phyloP scores from a whole-genome alignment of 2,797 vertebrate genomes.

The Columba guinea region DNA sequence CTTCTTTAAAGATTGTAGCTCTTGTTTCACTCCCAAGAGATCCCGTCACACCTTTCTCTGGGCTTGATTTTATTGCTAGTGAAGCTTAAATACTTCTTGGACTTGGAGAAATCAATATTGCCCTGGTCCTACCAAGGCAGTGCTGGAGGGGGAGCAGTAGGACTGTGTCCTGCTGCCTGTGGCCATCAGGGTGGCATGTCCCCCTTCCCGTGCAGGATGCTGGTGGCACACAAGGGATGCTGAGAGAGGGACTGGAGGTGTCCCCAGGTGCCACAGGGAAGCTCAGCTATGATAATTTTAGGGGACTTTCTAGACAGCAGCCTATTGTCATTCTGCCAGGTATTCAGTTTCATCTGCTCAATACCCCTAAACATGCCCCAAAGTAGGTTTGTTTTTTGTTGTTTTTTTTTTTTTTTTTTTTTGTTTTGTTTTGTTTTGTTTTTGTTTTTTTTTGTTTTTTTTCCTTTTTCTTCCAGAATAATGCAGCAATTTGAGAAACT shows the following conservation, averaged over 20 bases:
- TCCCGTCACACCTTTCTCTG: background rate
- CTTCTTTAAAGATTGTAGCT: slow-evolving; percentile 23
- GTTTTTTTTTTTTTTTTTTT: too few relatives aligned
- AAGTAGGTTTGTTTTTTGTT: background rate
- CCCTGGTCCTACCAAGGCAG: background rate
- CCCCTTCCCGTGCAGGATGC: background rate
- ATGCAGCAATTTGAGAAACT: background rate
- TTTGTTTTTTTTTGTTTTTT: too few relatives aligned
- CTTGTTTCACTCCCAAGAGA: slow-evolving; percentile 24
- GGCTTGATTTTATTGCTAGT: background rate
- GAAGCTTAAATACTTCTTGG: background rate
- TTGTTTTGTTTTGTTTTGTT: too few relatives aligned
- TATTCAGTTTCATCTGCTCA: background rate
- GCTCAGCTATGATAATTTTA: background rate
- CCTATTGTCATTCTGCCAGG: background rate
- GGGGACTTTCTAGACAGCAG: background rate
- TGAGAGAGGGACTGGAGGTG: background rate
- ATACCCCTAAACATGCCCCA: background rate
- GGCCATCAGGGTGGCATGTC: background rate
- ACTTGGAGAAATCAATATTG: background rate
- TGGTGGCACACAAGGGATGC: background rate
- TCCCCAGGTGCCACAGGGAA: background rate
- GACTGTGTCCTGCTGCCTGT: background rate
- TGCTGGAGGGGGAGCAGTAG: background rate
- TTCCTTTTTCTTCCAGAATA: background rate